phyloP scores from a whole-genome alignment of 2,797 vertebrate species.

The Myoxocephalus aenaeus region DNA sequence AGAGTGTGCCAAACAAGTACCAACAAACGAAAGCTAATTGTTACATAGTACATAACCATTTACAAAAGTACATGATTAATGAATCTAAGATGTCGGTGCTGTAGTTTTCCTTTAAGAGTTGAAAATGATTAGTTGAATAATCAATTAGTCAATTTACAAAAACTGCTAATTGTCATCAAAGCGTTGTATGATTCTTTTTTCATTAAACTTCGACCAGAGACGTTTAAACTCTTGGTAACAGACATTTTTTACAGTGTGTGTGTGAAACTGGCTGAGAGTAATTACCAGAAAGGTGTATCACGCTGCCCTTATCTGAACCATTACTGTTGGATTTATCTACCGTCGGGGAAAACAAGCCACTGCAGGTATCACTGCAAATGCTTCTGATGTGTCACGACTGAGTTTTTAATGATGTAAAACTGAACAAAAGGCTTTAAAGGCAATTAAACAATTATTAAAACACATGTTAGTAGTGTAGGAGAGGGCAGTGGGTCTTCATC shows the following conservation, averaged over 20 bases:
- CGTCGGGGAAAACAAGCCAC: slow-evolving; percentile 52
- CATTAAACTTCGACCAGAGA: background rate
- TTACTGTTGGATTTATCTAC: slow-evolving; percentile 55
- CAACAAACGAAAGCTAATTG: background rate
- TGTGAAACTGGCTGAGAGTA: slow-evolving; percentile 52
- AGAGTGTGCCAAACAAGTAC: background rate
- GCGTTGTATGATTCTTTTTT: background rate
- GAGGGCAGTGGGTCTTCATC: background rate
- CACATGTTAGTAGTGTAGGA: background rate
- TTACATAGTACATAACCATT: background rate
- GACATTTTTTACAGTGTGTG: slow-evolving; percentile 36
- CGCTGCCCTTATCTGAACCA: slow-evolving; percentile 63
- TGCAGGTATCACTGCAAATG: slow-evolving; percentile 17
- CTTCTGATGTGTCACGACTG: slow-evolving; percentile 20
- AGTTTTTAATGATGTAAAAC: slow-evolving; percentile 18
- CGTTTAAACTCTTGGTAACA: background rate
- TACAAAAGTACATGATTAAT: background rate
- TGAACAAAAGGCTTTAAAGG: slow-evolving; percentile 18
- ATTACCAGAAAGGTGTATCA: slow-evolving; percentile 62
- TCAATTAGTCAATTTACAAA: background rate
- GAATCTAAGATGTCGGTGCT: background rate
- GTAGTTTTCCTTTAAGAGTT: background rate
- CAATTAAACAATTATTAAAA: slow-evolving; percentile 10
- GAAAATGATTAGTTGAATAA: background rate
- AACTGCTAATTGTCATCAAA: background rate